Evolutionary conservation across 2,113 vertebrate species (phyloP), one percentile per base, ranked within the genome.

Genomic region (Grantiella picta): DNA sequence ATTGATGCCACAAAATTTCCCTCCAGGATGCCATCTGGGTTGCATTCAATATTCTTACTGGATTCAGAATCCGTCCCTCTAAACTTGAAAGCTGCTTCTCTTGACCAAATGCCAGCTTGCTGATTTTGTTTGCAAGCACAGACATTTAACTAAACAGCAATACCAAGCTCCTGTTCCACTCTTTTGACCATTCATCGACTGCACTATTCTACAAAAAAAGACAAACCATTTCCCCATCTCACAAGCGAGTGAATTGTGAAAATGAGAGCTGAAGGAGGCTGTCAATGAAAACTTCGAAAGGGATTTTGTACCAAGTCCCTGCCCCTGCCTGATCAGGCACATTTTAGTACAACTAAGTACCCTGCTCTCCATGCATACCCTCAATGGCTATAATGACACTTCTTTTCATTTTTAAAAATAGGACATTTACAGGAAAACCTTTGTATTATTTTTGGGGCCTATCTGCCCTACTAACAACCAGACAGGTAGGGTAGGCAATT

Each of bases 1-100:
- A 93, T 78, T 96, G 89, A 96, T 96, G 91, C 92, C 95, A 95
- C 96, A 95, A 84, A 96, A 88, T 90, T 94, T 95, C 95, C 90
- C 93, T 90, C 93, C 84, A 95, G 93, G 92, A 96, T 72, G 92
- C 94, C 95, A 96, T 93, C 94, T 94, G 94, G 94, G 93, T 89
- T 86, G 90, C 57, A 86, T 90, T 92, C 92, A 94, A 17, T 86
- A 86, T 91, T 86, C 92, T 68, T 59, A 47, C 63, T 90, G 65
- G 82, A 90, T 94, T 95, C 89, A 84, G 70, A 93, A 95, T 40
- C n/a, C 25, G 0, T 86, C 68, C 82, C 78, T 73, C 91, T 94
- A 88, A 95, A 95, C 76, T 79, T 82, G 83, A 91, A 94, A 97
- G 90, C 93, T 92, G 92, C 93, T 94, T 78, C 82, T 81, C 87